Base-by-base conservation (phyloP, 2,113 vertebrate species). In the Felis catus region DNA sequence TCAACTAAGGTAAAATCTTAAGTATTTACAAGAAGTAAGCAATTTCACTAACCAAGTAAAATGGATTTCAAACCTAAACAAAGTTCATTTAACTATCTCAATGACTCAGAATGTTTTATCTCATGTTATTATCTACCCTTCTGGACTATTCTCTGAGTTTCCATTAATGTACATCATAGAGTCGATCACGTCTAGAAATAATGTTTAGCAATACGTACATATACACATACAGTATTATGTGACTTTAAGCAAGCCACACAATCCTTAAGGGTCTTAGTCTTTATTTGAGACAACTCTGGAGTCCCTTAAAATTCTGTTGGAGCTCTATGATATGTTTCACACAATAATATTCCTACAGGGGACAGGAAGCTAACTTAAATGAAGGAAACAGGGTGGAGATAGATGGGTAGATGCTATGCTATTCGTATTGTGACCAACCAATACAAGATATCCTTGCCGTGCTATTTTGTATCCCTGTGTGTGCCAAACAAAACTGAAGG, bases 21-120 rank as follows among this genome's bases (percentile, higher is more conserved):
- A 87, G 27, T 71, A 65, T 15, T 81, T 73, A 78, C 0, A 91
- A 58, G n/a, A 94, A 83, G 94, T 4, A 53, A 90, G 18, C 7
- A 79, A 85, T n/a, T 93, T 93, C 21, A 78, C 31, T 53, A n/a
- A 96, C 91, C 36, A 76, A 88, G 7, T 31, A 68, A 93, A 81
- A 79, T 63, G n/a, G 7, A 97, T 68, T 86, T 95, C n/a, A 91
- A 79, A 76, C n/a, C 31, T 48, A 93, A 78, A 45, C 5, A 45
- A 94, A 87, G 7, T 76, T 81, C 45, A 66, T 53, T 15, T 66
- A 92, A 94, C 15, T 31, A 84, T 1, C 9, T 36, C 21, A 33
- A 18, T 25, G 84, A 68, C 63, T 90, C 25, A 70, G 25, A 61
- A 58, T 73, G 41, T 63, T 71, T 82, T 55, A 10, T 61, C 25